These are phyloP conservation scores for Scaptomyza tumidula DNA, from an alignment of 2,888 invertebrate genomes.

Conservation along the genomic window DNA sequence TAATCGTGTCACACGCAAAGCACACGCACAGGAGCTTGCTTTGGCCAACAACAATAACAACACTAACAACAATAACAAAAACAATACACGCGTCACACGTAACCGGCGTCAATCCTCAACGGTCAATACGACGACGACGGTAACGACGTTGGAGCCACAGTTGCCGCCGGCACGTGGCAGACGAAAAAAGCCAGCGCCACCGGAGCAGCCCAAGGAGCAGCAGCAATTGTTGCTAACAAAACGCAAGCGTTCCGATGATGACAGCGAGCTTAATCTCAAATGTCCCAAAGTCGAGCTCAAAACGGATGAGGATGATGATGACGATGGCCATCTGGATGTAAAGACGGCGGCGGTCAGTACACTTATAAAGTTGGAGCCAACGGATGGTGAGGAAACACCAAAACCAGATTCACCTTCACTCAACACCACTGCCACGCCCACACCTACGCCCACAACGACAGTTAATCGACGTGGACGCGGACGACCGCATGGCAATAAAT, in stretches of 20 bases:
- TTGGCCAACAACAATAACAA: constrained; percentile 58
- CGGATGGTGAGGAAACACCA: constrained; percentile 66
- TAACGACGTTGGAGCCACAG: constrained; percentile 28
- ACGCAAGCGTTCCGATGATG: constrained; percentile 78
- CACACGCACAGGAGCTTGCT: constrained; percentile 78
- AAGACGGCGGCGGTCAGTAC: not conserved
- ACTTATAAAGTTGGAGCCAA: constrained; percentile 75
- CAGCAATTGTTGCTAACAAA: constrained; percentile 54
- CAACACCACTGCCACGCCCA: constrained; percentile 23
- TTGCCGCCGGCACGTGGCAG: constrained; percentile 63
- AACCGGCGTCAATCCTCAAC: constrained; percentile 72
- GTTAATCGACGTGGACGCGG: constrained; percentile 63
- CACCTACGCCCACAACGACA: constrained; percentile 14
- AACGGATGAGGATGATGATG: constrained; percentile 47
- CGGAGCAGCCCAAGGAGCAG: constrained; percentile 46
- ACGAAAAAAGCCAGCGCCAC: constrained; percentile 49
- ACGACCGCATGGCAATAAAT: constrained; percentile 50
- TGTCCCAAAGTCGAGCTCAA: constrained; percentile 72
- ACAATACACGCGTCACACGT: constrained; percentile 80
- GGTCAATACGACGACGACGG: constrained; percentile 13
- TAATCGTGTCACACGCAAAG: constrained; percentile 82
- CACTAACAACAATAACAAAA: constrained; percentile 48
- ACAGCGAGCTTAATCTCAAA: constrained; percentile 68
- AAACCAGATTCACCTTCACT: constrained; percentile 31
- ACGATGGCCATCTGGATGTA: constrained; percentile 23